Conservation (phyloP, 2,113 vertebrate species). For the Nematolebias whitei region DNA sequence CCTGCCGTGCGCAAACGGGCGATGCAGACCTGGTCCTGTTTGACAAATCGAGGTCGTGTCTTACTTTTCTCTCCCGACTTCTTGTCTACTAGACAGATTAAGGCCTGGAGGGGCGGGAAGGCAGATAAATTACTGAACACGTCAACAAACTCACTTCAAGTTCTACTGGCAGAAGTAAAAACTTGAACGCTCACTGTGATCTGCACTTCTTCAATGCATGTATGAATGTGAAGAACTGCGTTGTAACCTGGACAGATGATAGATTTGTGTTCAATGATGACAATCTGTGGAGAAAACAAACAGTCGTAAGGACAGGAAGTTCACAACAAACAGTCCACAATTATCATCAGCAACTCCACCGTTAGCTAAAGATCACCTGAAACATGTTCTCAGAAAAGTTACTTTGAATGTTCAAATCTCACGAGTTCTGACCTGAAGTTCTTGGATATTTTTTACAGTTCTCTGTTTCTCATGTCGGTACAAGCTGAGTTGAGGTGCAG, state of each 20-base stretch:
- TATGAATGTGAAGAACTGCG: conserved; percentile 97
- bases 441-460: too few relatives aligned
- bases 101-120: conserved; percentile 81
- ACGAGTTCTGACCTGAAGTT: too few relatives aligned
- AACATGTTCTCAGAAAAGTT: too few relatives aligned
- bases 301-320: not conserved
- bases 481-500: too few relatives aligned
- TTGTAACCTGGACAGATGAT: conserved; percentile 99
- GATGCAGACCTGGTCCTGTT: conserved; percentile 98
- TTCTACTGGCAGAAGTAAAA: not conserved
- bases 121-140: not conserved
- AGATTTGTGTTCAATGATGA: conserved; percentile 99
- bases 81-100: conserved; percentile 99
- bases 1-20: conserved; percentile 93
- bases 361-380: too few relatives aligned
- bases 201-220: conserved; percentile 98
- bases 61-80: conserved; percentile 97
- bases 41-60: conserved; percentile 96
- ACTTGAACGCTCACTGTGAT: conserved; percentile 85
- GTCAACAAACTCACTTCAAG: too few relatives aligned
- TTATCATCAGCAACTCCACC: too few relatives aligned
- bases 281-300: conserved; percentile 80
- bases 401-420: too few relatives aligned
- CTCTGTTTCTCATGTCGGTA: too few relatives aligned
- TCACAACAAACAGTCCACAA: too few relatives aligned